A percentile compares a stretch with the other conserved stretches of the same genome.
phyloP scores from a whole-genome alignment of 2,888 invertebrate genomes.

The Scaptomyza parva region DNA sequence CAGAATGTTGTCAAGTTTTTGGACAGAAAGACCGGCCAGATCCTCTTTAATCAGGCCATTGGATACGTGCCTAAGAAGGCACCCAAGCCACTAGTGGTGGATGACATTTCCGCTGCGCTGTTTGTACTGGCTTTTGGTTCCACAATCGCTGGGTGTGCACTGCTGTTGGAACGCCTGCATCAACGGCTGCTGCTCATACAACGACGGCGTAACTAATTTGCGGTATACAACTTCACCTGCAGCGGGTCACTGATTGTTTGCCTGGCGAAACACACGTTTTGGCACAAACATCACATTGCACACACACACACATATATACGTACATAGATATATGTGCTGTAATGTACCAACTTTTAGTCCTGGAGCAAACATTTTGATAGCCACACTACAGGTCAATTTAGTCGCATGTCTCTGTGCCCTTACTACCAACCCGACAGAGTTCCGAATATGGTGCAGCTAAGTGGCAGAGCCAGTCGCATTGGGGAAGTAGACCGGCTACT shows the following conservation, averaged over 20 bases:
- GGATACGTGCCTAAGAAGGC: constrained; percentile 68
- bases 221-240: constrained; percentile 25
- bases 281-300: constrained; percentile 35
- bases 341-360: neutral
- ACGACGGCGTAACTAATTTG: constrained; percentile 52
- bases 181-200: constrained; percentile 27
- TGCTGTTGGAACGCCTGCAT: constrained; percentile 66
- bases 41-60: constrained; percentile 64
- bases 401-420: neutral
- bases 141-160: constrained; percentile 59
- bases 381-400: constrained; percentile 21
- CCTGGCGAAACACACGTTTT: constrained; percentile 39
- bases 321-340: neutral
- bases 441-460: constrained; percentile 27
- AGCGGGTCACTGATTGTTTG: constrained; percentile 55
- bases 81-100: constrained; percentile 73
- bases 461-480: constrained; percentile 22
- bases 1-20: constrained; percentile 70
- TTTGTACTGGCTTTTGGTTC: constrained; percentile 79
- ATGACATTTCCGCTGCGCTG: constrained; percentile 82
- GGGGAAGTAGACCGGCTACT: constrained; percentile 17
- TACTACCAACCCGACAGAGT: neutral
- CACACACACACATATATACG: constrained; percentile 1
- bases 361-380: constrained; percentile 42
- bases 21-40: constrained; percentile 76